Evolutionary conservation across 2,888 invertebrate genomes (phyloP).

Genomic region (Seira sanloemensis): DNA sequence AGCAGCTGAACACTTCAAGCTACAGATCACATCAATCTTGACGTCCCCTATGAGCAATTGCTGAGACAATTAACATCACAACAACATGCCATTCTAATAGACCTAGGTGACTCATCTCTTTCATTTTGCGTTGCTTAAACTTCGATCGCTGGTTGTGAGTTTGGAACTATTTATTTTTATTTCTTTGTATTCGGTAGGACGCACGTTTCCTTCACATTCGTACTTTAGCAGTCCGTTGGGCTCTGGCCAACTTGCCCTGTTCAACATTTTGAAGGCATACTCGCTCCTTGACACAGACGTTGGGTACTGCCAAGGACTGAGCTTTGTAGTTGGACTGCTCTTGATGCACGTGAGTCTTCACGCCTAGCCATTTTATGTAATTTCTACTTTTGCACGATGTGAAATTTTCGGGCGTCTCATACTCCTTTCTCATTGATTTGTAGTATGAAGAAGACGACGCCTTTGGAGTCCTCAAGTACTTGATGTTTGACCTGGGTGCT

Average conservation of each 20-base stretch:
- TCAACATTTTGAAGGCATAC: constrained; percentile 96
- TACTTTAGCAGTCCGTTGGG: constrained; percentile 95
- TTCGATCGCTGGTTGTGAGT: not conserved
- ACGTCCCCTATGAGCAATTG: constrained; percentile 86
- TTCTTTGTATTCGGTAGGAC: constrained; percentile 77
- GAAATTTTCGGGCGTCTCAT: not conserved
- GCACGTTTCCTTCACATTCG: constrained; percentile 95
- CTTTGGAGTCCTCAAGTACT: constrained; percentile 89
- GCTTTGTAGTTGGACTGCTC: constrained; percentile 95
- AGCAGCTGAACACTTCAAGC: constrained; percentile 83
- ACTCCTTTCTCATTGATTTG: constrained; percentile 25
- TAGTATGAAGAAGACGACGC: constrained; percentile 96
- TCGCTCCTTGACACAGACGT: constrained; percentile 95
- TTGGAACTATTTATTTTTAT: constrained; percentile 43
- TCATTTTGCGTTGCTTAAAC: not conserved
- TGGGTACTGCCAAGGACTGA: constrained; percentile 97
- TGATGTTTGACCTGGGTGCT: constrained; percentile 93
- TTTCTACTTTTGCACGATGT: too few species aligned
- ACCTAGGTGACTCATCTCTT: constrained; percentile 83
- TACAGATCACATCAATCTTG: constrained; percentile 82
- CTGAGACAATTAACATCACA: constrained; percentile 93
- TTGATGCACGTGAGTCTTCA: constrained; percentile 89
- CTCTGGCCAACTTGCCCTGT: constrained; percentile 93
- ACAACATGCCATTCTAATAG: constrained; percentile 97
- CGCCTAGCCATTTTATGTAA: too few species aligned